Evolutionary conservation across 2,113 vertebrate species (phyloP), one percentile per base, ranked within the genome.

Genomic region (Zingel zingel): DNA sequence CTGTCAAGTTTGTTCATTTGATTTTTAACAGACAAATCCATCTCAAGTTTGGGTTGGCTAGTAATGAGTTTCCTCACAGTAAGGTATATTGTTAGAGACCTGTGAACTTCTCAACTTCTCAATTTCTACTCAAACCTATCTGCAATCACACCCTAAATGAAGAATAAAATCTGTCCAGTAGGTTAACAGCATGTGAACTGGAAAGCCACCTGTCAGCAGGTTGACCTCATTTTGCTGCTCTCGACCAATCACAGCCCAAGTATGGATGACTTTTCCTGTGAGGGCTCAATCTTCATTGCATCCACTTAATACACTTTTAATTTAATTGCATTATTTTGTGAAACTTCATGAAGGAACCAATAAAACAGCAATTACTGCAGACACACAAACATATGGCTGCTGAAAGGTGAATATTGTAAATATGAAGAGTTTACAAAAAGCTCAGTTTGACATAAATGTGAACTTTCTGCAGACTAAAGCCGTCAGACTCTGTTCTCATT

Each of bases 401-500:
- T 73, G n/a, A 62, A 56, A 72, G 62, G 23, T 43, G 19, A 36
- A 53, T 36, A 39, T 10, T 10, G 39, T 39, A 10, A 39, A 39
- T 39, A 39, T 39, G 48, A 54, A 1, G 61, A 30, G n/a, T 66
- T 62, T 14, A 71, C 4, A 33, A 16, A 54, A 56, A 53, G 43
- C n/a, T 65, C 36, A 19, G 3, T 13, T 54, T 62, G 48, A 36
- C 47, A 61, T 53, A 11, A 66, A 59, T 65, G 53, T 67, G 61
- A 85, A 45, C 74, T 69, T 62, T 50, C 6, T 70, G 54, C 58
- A 62, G 71, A 59, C 53, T 54, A 77, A 84, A 86, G 62, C 51
- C 61, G 45, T 57, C 66, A 39, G 65, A 75, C 33, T 61, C 50
- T 64, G 47, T 53, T 67, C 77, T 89, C 69, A 89, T 89, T 83